Conservation (phyloP, 2,797 vertebrate genomes). For the Oryzias dopingdopingensis region DNA sequence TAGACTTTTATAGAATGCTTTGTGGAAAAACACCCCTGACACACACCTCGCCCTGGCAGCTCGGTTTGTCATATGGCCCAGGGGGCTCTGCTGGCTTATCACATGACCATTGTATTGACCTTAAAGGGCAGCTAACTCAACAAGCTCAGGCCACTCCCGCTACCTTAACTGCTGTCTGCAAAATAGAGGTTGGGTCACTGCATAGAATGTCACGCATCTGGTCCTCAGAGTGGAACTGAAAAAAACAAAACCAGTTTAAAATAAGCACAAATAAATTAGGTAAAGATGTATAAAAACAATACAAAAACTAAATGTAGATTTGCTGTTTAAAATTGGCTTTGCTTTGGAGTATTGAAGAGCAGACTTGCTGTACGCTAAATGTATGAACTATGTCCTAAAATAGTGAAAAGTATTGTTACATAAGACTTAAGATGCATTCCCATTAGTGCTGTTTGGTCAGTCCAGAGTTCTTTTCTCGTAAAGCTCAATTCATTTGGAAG, state of each 20-base stretch:
- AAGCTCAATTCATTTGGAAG: too few relatives aligned
- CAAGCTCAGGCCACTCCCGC: slow-evolving; percentile 64
- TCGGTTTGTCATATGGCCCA: slow-evolving; percentile 81
- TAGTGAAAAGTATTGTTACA: slow-evolving; percentile 11
- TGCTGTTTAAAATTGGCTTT: slow-evolving; percentile 22
- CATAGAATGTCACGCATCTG: slow-evolving; percentile 54
- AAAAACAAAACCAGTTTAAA: slow-evolving; percentile 25
- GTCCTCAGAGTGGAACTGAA: slow-evolving; percentile 42
- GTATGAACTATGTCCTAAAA: slow-evolving; percentile 31
- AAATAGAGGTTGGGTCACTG: slow-evolving; percentile 65
- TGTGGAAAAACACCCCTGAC: slow-evolving; percentile 85
- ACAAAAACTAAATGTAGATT: slow-evolving; percentile 22
- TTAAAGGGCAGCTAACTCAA: slow-evolving; percentile 76
- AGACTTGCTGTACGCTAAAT: slow-evolving; percentile 18
- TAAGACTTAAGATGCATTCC: slow-evolving; percentile 16
- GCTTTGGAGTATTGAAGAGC: slow-evolving; percentile 31
- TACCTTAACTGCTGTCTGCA: slow-evolving; percentile 60
- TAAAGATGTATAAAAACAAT: slow-evolving; percentile 38
- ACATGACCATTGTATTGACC: slow-evolving; percentile 78
- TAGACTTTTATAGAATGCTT: slow-evolving; percentile 86
- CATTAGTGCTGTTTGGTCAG: slow-evolving; percentile 1
- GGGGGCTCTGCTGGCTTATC: slow-evolving; percentile 71
- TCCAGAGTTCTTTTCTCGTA: too few relatives aligned
- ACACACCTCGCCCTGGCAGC: slow-evolving; percentile 78
- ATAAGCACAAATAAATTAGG: slow-evolving; percentile 51